Base-by-base conservation (phyloP, 2,888 invertebrate species). In the Amblyjoppa proteus region DNA sequence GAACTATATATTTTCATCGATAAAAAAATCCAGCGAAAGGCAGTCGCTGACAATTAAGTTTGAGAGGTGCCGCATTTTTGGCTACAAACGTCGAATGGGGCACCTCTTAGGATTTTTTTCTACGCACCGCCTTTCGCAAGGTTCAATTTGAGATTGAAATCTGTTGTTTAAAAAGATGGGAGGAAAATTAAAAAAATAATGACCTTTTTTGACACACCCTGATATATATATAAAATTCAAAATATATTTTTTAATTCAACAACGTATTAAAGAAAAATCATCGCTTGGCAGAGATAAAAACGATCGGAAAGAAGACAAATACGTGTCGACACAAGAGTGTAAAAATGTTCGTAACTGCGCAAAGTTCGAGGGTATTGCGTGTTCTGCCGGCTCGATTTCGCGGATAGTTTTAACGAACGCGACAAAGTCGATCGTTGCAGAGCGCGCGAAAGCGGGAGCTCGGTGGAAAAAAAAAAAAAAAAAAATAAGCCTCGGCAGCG, bases 341-440 rank as follows among this genome's bases (percentile, higher is more conserved):
- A n/a, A 1, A 16, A 13, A 31, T 4, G 4, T 31, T 61, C n/a
- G 6, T 41, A 73, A 34, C 11, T 1, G 28, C 4, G n/a, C 20
- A 56, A 38, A 58, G 13, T 58, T 58, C 51, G 49, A 28, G 16
- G 45, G 28, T 31, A 74, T 38, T 13, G 34, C 4, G 13, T 6
- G 34, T 34, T 16, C 7, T 31, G 53, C 49, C 34, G 20, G 34
- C 11, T 41, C 16, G 38, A 25, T 16, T 53, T 73, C 56, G 64
- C 64, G 56, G 34, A 56, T 41, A 9, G 70, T 69, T 78, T 85
- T 85, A 78, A 84, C 77, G 77, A 78, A 81, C 81, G 73, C 69
- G 73, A 64, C 28, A 84, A 77, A 77, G 76, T 81, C 84, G 81
- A 77, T 77, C 58, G 75, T 11, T 16, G 34, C 31, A 79, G 74